Conservation (phyloP, 2,888 invertebrate genomes). For the Dascillus cervinus region DNA sequence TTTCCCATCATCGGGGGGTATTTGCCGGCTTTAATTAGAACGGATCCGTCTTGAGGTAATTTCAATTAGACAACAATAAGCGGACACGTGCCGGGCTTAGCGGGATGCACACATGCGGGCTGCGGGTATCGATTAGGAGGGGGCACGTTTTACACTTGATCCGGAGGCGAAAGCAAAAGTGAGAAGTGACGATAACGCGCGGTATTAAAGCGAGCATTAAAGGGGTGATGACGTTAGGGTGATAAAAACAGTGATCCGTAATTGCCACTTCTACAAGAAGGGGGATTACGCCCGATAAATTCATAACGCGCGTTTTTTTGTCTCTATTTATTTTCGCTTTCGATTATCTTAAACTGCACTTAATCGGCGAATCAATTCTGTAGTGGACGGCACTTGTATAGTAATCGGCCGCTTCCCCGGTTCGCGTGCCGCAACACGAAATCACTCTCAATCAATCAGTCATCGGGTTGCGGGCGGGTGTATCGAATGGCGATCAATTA, state of each 20-base stretch:
- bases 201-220: constrained; percentile 25
- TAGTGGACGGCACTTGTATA: constrained; percentile 26
- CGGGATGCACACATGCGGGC: constrained; percentile 29
- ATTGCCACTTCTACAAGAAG: constrained; percentile 24
- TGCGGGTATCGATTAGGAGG: constrained; percentile 27
- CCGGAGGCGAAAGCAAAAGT: constrained; percentile 23
- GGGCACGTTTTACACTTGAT: constrained; percentile 11
- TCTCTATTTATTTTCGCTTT: constrained; percentile 8
- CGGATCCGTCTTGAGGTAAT: constrained; percentile 24
- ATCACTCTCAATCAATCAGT: constrained; percentile 31
- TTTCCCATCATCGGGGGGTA: constrained; percentile 27
- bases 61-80: constrained; percentile 22
- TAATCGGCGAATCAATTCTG: constrained; percentile 22
- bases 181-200: constrained; percentile 26
- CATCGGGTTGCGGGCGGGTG: constrained; percentile 22
- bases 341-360: constrained; percentile 12
- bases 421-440: constrained; percentile 28
- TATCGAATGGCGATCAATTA: constrained; percentile 27
- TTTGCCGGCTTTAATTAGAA: constrained; percentile 29
- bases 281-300: constrained; percentile 19
- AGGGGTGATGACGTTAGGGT: constrained; percentile 24
- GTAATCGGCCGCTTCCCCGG: constrained; percentile 23
- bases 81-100: constrained; percentile 29
- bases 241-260: constrained; percentile 28
- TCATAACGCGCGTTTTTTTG: constrained; percentile 15